These are phyloP conservation scores for Ariolimax columbianus DNA, from an alignment of 2,888 invertebrate genomes.

Conservation along the genomic window DNA sequence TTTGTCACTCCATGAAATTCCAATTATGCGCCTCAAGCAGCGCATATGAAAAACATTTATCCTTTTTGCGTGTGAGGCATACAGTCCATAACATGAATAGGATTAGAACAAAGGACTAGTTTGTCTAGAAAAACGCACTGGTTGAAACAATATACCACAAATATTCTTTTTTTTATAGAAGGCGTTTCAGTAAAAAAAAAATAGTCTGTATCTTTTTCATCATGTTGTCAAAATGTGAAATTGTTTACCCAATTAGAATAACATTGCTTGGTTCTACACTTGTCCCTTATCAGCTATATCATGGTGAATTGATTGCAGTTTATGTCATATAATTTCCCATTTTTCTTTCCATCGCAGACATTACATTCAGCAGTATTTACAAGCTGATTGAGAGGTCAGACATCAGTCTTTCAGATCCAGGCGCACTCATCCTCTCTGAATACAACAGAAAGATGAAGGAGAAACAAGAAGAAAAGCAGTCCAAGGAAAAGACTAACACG, in stretches of 20 bases:
- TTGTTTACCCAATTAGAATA: background rate
- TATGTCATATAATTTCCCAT: background rate
- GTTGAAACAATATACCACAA: no score
- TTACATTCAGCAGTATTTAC: slow-evolving; percentile 34
- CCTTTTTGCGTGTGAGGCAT: no score
- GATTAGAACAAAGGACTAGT: no score
- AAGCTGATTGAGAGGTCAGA: slow-evolving; percentile 23
- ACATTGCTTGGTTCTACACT: background rate
- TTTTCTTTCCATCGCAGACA: background rate
- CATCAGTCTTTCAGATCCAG: background rate
- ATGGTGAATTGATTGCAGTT: background rate
- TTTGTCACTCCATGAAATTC: no score
- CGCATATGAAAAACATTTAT: no score
- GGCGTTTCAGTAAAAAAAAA: no score
- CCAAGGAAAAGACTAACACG: background rate
- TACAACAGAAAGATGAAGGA: slow-evolving; percentile 20
- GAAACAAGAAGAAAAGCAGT: slow-evolving; percentile 21
- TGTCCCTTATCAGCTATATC: background rate
- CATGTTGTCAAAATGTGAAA: background rate
- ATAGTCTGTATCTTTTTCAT: no score
- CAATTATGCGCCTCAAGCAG: no score
- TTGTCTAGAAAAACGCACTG: no score
- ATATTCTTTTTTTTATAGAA: no score
- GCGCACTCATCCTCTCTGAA: slow-evolving; percentile 1
- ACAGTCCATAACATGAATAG: no score